Conservation (phyloP, 2,797 vertebrate species). For the Ataeniobius toweri region DNA sequence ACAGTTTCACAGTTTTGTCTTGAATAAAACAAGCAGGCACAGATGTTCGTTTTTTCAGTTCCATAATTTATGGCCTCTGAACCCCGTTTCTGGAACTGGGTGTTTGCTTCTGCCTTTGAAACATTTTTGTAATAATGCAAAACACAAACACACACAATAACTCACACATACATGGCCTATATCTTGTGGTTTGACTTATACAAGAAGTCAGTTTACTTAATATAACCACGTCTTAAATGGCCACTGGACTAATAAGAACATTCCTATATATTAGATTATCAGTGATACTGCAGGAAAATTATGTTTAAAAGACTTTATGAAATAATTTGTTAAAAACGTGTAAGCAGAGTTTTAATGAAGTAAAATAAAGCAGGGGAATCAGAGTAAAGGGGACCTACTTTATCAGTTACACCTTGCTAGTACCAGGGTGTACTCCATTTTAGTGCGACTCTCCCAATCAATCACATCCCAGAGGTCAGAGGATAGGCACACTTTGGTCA, state of each 20-base stretch:
- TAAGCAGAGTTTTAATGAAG: too few species aligned
- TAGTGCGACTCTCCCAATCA: too few species aligned
- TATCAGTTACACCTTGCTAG: too few species aligned
- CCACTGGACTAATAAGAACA: too few species aligned
- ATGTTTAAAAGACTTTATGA: too few species aligned
- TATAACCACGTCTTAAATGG: too few species aligned
- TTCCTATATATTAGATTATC: too few species aligned
- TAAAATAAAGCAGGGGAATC: too few species aligned
- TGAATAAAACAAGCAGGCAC: conserved; percentile 1
- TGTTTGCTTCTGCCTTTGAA: neutral
- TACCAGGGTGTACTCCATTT: too few species aligned
- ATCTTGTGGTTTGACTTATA: neutral
- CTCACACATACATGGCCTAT: neutral
- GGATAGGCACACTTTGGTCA: neutral
- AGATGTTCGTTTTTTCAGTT: conserved; percentile 16
- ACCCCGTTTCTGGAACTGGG: conserved; percentile 1
- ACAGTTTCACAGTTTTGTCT: neutral
- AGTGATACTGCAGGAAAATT: too few species aligned
- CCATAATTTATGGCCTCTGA: conserved; percentile 14
- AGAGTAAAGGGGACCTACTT: too few species aligned
- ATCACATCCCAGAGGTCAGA: neutral
- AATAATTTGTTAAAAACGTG: too few species aligned
- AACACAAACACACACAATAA: neutral
- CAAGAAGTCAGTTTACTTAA: neutral
- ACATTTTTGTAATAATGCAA: neutral